Conservation (phyloP, 2,888 invertebrate species). For the Aricia artaxerxes region DNA sequence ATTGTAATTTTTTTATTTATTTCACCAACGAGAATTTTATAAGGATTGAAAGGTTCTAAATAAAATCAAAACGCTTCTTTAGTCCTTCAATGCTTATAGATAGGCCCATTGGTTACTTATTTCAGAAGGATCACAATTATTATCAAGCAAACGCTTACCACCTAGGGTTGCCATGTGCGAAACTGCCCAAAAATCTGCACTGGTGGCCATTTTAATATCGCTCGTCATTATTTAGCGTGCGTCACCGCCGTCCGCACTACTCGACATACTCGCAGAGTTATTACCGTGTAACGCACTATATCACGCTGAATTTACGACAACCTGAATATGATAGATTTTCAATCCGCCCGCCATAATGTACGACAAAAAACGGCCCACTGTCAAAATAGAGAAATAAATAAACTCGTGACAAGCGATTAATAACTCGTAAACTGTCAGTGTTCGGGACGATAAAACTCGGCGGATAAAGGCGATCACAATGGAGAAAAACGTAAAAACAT, state of each 20-base stretch:
- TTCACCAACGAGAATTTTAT: too few species aligned
- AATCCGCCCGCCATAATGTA: conserved; percentile 75
- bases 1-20: background rate
- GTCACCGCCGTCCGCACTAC: conserved; percentile 77
- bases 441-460: conserved; percentile 70
- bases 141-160: background rate
- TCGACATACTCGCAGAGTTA: conserved; percentile 74
- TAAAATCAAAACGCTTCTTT: background rate
- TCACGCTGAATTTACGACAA: conserved; percentile 78
- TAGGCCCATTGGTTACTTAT: background rate
- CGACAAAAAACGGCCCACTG: conserved; percentile 72
- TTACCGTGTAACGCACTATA: conserved; percentile 77
- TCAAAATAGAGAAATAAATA: conserved; percentile 81
- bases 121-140: background rate
- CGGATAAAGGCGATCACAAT: conserved; percentile 74
- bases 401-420: conserved; percentile 79
- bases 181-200: conserved; percentile 48
- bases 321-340: conserved; percentile 81
- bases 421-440: conserved; percentile 80
- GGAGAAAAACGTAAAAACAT: conserved; percentile 76
- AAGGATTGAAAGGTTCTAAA: too few species aligned
- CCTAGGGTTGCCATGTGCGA: background rate
- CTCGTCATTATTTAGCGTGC: conserved; percentile 74
- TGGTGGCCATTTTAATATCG: conserved; percentile 72
- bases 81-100: background rate